A percentile compares a stretch with the other conserved stretches of the same genome.
phyloP scores from a whole-genome alignment of 1,140 invertebrate species.

The Probaryconus sp. region DNA sequence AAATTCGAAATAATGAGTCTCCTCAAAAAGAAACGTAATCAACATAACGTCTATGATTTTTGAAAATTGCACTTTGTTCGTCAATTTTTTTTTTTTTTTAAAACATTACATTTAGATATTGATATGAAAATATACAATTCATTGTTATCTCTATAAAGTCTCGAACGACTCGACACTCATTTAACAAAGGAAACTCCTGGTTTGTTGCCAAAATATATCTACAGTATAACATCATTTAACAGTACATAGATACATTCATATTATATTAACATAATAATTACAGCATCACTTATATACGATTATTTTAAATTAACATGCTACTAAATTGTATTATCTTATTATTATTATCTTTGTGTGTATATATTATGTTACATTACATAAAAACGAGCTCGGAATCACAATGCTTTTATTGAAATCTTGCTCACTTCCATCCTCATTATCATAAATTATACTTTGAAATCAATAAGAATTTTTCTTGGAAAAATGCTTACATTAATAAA shows the following conservation, averaged over 20 bases:
- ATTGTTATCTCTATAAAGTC: slow-evolving; percentile 2
- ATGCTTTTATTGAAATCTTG: slow-evolving; percentile 1
- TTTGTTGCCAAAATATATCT: slow-evolving; percentile 10
- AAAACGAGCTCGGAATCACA: slow-evolving; percentile 8
- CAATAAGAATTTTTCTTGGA: not conserved
- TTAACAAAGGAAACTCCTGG: slow-evolving; percentile 5
- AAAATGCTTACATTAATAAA: too few species aligned
- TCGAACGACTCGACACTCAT: slow-evolving; percentile 3
- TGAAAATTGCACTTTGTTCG: slow-evolving; percentile 3
- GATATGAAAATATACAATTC: slow-evolving; percentile 7
- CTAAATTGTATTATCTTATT: slow-evolving; percentile 10
- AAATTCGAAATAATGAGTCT: too few species aligned
- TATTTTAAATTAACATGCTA: slow-evolving; percentile 13
- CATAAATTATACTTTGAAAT: slow-evolving; percentile 17
- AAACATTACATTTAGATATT: slow-evolving; percentile 8
- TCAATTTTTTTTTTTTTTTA: too few species aligned
- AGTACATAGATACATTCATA: slow-evolving; percentile 24
- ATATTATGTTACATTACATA: too few species aligned
- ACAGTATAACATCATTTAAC: slow-evolving; percentile 18
- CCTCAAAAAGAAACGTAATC: too few species aligned
- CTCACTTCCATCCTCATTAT: not conserved
- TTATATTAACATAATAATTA: slow-evolving; percentile 43
- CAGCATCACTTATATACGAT: slow-evolving; percentile 5
- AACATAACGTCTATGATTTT: too few species aligned
- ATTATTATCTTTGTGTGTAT: slow-evolving; percentile 7